Evolutionary conservation across 1,140 invertebrate species (phyloP), one percentile per base, ranked within the genome.

Genomic region (Zophobas atratus): DNA sequence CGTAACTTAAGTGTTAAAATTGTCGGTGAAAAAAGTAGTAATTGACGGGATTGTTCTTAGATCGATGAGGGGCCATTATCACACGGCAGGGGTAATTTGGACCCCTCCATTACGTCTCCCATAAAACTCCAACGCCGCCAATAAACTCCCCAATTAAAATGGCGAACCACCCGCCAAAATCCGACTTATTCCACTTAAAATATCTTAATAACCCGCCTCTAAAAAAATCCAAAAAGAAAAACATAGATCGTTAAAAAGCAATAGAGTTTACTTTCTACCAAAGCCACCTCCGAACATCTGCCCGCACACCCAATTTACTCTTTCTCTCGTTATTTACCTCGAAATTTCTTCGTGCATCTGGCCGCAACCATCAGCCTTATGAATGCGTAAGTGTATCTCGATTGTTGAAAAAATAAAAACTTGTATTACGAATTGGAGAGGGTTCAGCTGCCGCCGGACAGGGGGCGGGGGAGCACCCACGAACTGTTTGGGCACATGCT

Each of bases 41-140:
- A 82, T 81, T 79, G 78, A 71, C 60, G 76, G 77, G 70, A 81
- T 81, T 79, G 78, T 79, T 77, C 79, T 76, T 79, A 38, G 73
- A 67, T 60, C 60, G 60, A 67, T 46, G 57, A 55, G 53, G 74
- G 53, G 53, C 77, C 70, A 74, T 77, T 79, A 77, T 49, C 75
- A 77, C 75, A 57, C 75, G 67, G 33, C 49, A 33, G 53, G 51
- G 55, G 53, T 75, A 35, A 67, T 48, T 48, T 63, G 6, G 8
- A n/a, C 6, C 8, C 51, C 38, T 2, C 36, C 57, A 41, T 63
- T 41, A 38, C 6, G 57, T 63, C 36, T 38, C 39, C n/a, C n/a
- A 67, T 43, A n/a, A 43, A 43, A 43, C 2, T 67, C 38, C 49
- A 20, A 51, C 3, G 6, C 6, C 49, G 49, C 4, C 49, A n/a